Percentiles rank a stretch among this genome's conserved stretches.
These are phyloP conservation scores for Nettapus auritus DNA, from an alignment of 2,113 vertebrate species.

Conservation along the genomic window DNA sequence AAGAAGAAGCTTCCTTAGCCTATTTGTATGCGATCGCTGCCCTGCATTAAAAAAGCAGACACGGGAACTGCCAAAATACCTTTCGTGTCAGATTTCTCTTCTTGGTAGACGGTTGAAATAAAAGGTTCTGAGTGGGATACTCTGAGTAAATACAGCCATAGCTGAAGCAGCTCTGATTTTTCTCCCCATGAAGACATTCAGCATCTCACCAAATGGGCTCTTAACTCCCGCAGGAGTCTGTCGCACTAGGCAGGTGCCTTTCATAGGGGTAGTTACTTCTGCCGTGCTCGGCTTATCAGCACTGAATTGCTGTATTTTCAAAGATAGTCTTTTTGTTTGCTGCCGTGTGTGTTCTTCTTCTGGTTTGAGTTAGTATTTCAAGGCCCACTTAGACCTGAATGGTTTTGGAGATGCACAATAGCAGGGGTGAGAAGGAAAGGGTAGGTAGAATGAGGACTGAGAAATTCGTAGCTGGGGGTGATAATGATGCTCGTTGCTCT, in stretches of 20 bases:
- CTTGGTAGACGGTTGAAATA: background rate
- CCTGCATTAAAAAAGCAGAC: background rate
- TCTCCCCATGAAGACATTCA: background rate
- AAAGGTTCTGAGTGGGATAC: background rate
- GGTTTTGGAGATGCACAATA: background rate
- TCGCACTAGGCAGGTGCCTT: background rate
- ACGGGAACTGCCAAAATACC: background rate
- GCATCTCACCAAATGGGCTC: background rate
- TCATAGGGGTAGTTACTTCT: background rate
- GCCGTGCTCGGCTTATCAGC: background rate
- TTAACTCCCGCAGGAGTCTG: background rate
- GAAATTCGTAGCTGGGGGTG: background rate
- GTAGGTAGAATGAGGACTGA: background rate
- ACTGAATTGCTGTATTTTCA: background rate
- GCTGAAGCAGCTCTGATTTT: slow-evolving; percentile 6
- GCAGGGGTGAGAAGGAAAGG: background rate
- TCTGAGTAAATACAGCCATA: background rate
- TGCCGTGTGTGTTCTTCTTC: slow-evolving; percentile 2
- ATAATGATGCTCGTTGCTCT: background rate
- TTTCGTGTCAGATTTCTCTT: background rate
- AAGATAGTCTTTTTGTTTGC: background rate
- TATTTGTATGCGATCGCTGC: rapidly evolving
- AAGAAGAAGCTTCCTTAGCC: background rate
- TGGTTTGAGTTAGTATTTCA: background rate
- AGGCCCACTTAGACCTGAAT: background rate